A percentile compares a stretch with the other conserved stretches of the same genome.
Evolutionary conservation across 2,113 vertebrate species (phyloP).

Genomic region (Istiophorus platypterus): DNA sequence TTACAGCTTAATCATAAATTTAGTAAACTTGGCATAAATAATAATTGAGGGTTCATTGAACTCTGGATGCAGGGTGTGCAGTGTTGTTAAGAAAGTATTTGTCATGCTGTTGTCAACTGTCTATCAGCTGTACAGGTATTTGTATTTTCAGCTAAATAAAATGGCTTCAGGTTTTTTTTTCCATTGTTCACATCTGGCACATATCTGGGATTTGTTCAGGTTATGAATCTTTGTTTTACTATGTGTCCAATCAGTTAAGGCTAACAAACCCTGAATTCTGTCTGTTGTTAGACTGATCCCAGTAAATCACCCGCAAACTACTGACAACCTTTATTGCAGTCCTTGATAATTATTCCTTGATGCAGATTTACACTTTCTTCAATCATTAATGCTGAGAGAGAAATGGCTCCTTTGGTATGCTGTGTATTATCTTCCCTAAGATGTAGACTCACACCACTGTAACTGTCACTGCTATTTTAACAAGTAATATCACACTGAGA

Average conservation of each 20-base stretch:
- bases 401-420: background rate
- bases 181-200: slow-evolving; percentile 42
- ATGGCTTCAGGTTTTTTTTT: background rate
- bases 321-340: background rate
- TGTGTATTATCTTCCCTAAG: background rate
- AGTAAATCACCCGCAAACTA: background rate
- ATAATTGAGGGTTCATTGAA: no score
- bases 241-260: slow-evolving; percentile 12
- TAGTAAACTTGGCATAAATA: no score
- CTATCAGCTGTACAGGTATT: no score
- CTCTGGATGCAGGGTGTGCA: no score
- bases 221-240: slow-evolving; percentile 25
- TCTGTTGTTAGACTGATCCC: slow-evolving; percentile 8
- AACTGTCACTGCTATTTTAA: slow-evolving; percentile 2
- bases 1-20: no score
- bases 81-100: no score
- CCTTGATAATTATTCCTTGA: slow-evolving; percentile 1
- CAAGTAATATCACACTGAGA: slow-evolving; percentile 11
- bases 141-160: background rate
- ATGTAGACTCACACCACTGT: background rate
- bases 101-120: background rate
- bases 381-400: background rate
- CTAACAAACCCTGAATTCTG: background rate
- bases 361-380: slow-evolving; percentile 15
- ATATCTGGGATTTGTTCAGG: background rate